Evolutionary conservation across 2,888 invertebrate species (phyloP).

Genomic region (Graphium colonna): DNA sequence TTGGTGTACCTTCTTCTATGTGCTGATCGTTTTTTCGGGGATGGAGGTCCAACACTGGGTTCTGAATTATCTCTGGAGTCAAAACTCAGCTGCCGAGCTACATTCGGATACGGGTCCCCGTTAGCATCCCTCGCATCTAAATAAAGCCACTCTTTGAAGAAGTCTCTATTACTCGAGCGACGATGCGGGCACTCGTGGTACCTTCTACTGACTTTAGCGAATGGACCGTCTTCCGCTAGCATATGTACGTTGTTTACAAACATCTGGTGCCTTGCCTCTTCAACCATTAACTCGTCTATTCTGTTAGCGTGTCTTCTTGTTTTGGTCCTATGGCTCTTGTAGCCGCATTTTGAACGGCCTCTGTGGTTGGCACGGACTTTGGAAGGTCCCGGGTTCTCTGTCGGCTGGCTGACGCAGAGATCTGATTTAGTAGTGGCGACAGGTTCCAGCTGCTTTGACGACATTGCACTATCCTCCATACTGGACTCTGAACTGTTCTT

Average conservation of each 20-base stretch:
- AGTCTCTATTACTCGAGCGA: slow-evolving; percentile 60
- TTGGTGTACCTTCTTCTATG: slow-evolving; percentile 66
- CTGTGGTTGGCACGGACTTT: slow-evolving; percentile 53
- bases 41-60: slow-evolving; percentile 70
- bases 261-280: slow-evolving; percentile 52
- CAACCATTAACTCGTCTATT: slow-evolving; percentile 64
- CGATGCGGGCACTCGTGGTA: slow-evolving; percentile 67
- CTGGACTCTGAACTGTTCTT: slow-evolving; percentile 95
- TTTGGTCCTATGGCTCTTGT: slow-evolving; percentile 52
- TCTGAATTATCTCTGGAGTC: slow-evolving; percentile 77
- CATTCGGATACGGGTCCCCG: slow-evolving; percentile 73
- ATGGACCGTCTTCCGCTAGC: slow-evolving; percentile 66
- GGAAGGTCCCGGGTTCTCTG: slow-evolving; percentile 52
- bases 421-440: slow-evolving; percentile 61
- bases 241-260: slow-evolving; percentile 59
- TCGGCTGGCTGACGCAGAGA: slow-evolving; percentile 55
- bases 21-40: slow-evolving; percentile 62
- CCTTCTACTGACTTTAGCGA: slow-evolving; percentile 65
- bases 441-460: slow-evolving; percentile 60
- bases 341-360: slow-evolving; percentile 53
- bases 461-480: slow-evolving; percentile 83
- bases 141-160: slow-evolving; percentile 72
- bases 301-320: slow-evolving; percentile 52
- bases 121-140: slow-evolving; percentile 62
- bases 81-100: slow-evolving; percentile 74